These are phyloP conservation scores for Parapsyche elsis DNA, from an alignment of 1,140 invertebrate species.

Conservation along the genomic window DNA sequence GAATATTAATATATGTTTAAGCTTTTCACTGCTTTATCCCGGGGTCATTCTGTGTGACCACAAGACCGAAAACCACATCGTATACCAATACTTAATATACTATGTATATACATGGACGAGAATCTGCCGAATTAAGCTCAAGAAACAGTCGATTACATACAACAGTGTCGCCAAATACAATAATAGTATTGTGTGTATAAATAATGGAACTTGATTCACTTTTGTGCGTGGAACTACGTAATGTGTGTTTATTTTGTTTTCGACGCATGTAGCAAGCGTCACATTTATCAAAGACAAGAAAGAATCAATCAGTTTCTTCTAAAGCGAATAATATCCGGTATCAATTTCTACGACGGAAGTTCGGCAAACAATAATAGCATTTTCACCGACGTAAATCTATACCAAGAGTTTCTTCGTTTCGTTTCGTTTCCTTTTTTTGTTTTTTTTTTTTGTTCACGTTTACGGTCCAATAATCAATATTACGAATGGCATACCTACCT, in stretches of 20 bases:
- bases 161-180: no score
- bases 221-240: no score
- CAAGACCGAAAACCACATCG: constrained; percentile 15
- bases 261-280: not conserved
- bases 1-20: constrained; percentile 44
- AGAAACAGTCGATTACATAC: no score
- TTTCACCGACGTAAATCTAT: not conserved
- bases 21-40: constrained; percentile 37
- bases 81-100: constrained; percentile 3
- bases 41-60: constrained; percentile 2
- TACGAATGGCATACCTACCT: not conserved
- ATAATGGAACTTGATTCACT: no score
- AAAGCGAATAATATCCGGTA: constrained; percentile 29
- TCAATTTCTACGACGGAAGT: constrained; percentile 12
- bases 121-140: not conserved
- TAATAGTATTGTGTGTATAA: no score
- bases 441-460: not conserved
- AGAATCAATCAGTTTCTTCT: constrained; percentile 17
- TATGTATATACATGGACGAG: not conserved
- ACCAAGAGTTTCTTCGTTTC: no score
- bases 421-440: not conserved
- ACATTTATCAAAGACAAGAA: not conserved
- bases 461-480: constrained; percentile 5
- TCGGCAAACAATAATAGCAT: constrained; percentile 30
- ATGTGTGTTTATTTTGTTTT: no score